Conservation (phyloP, 2,113 vertebrate species). For the Hylia prasina region DNA sequence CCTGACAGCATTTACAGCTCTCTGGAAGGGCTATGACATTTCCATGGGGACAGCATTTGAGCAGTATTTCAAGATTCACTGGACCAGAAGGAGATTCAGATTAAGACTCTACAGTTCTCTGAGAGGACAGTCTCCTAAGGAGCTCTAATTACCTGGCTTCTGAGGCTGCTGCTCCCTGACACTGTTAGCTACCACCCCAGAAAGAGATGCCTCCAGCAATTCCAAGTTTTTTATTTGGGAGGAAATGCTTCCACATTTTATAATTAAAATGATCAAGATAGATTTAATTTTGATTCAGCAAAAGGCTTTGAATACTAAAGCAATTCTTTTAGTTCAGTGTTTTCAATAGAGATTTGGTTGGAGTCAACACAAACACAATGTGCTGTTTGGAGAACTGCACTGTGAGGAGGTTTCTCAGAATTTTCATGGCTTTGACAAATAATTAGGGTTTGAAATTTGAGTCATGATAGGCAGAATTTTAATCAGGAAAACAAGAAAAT, state of each 20-base stretch:
- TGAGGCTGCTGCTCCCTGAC: neutral
- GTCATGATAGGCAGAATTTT: neutral
- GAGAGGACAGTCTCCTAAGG: neutral
- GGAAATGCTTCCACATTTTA: neutral
- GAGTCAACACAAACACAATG: neutral
- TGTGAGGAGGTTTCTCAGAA: neutral
- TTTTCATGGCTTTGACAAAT: neutral
- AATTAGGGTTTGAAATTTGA: neutral
- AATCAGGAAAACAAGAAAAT: conserved; percentile 15
- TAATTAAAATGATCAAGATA: neutral
- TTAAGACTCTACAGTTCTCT: neutral
- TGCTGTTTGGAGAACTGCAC: neutral
- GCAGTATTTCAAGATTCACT: neutral
- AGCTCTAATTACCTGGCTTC: neutral
- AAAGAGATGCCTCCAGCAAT: neutral
- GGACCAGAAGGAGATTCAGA: neutral
- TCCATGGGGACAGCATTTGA: neutral
- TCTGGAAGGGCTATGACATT: neutral
- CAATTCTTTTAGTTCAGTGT: neutral
- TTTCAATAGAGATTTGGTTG: neutral
- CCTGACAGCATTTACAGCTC: neutral
- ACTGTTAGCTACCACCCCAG: neutral
- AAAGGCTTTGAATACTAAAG: neutral
- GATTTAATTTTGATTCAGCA: neutral
- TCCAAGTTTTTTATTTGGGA: neutral